Evolutionary conservation across 2,113 vertebrate genomes (phyloP), one percentile per base, ranked within the genome.

Genomic region (Ctenodactylus gundi): DNA sequence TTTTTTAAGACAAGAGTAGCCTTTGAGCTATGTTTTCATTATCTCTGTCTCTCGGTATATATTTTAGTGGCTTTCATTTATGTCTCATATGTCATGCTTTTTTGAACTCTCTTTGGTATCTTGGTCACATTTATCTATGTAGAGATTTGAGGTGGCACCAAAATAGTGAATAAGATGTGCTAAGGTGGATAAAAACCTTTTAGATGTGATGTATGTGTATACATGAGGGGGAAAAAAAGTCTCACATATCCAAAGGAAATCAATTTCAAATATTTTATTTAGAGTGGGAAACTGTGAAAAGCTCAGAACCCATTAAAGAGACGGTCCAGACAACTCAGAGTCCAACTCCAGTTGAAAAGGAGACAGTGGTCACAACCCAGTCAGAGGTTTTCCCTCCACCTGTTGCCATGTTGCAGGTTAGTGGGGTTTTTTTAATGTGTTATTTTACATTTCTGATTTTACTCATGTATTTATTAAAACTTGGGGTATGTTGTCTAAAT

Each of bases 251-350:
- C 83, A 93, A 87, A 91, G 65, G 65, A 95, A 94, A 85, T 96
- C 21, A 85, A 85, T 96, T 82, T 92, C 55, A 86, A 89, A 93
- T 95, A 85, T 94, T 96, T 97, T 94, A 90, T 95, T 94, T 97
- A 99, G 99, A 99, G 88, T 99, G 99, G 99, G 99, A 99, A 97
- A 98, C 99, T 27, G 98, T 98, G 93, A 99, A 99, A 97, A 99
- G 97, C 73, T 97, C 98, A 36, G 99, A 99, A 95, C 96, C 99
- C 62, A 96, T 98, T 91, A 98, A 99, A 97, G 99, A 99, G 94
- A 95, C 93, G 15, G 96, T 67, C 44, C 98, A 96, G 85, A 97
- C 98, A 29, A 97, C 98, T 0, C 98, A 98, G 96, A 98, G 97
- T 87, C 97, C 97, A 29, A 86, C 97, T 92, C 97, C 97, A 36